Evolutionary conservation across 1,140 invertebrate species (phyloP).

Genomic region (Cheumatopsyche charites): DNA sequence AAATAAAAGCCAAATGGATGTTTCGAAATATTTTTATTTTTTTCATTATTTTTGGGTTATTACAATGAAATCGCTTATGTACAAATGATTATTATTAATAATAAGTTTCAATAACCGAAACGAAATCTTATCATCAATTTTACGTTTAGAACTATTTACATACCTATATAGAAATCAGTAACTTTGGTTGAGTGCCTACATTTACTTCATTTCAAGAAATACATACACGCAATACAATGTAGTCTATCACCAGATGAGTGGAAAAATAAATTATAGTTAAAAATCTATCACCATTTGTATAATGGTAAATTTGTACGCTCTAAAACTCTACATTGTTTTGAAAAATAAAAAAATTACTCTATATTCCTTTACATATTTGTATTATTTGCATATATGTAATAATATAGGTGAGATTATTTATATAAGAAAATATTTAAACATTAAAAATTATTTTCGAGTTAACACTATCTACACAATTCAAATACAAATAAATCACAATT

Average conservation of each 20-base stretch:
- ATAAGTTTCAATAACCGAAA: too few relatives aligned
- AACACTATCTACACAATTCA: slow-evolving; percentile 25
- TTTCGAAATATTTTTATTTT: background rate
- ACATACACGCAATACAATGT: too few relatives aligned
- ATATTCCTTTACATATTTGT: slow-evolving; percentile 1
- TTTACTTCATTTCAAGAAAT: background rate
- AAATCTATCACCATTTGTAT: slow-evolving; percentile 17
- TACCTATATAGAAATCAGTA: too few relatives aligned
- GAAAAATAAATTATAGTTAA: slow-evolving; percentile 25
- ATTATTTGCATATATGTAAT: slow-evolving; percentile 9
- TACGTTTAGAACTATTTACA: too few relatives aligned
- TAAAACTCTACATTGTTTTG: background rate
- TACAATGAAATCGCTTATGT: background rate
- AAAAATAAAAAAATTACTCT: slow-evolving; percentile 20
- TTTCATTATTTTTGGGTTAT: background rate
- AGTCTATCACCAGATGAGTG: background rate
- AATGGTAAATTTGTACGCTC: slow-evolving; percentile 21
- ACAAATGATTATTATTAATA: background rate
- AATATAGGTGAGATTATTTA: slow-evolving; percentile 8
- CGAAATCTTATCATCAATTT: too few relatives aligned
- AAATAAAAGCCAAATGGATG: too few relatives aligned
- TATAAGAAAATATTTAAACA: slow-evolving; percentile 8
- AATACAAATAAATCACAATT: slow-evolving; percentile 31
- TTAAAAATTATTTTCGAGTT: background rate
- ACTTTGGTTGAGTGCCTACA: too few relatives aligned